Base-by-base conservation (phyloP, 2,113 vertebrate species). In the Vidua macroura region DNA sequence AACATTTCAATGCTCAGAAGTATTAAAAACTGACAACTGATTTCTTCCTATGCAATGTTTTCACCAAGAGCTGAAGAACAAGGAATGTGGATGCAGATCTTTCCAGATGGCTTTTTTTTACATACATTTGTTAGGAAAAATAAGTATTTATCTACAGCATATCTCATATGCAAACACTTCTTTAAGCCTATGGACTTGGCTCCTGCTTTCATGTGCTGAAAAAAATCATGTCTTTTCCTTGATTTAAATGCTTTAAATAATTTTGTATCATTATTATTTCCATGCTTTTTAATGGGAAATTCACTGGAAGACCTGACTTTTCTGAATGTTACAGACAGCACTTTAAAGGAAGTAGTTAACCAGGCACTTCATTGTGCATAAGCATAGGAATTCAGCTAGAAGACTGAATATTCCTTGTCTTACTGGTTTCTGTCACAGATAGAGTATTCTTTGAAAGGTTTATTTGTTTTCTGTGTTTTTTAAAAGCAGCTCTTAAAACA, bases 281-380 rank as follows among this genome's bases (percentile, higher is more conserved):
- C 30, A 13, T 86, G 48, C 44, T 39, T 88, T 86, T 66, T 55
- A 91, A 80, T 33, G 63, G 64, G 49, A 95, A 95, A 72, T 84
- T 91, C 30, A 64, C 35, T 11, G 19, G 73, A 33, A 89, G 93
- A 56, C 48, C 49, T 21, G 20, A 56, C 60, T 86, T 33, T 30
- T 97, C 89, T 95, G 73, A 87, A 44, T 78, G 31, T 15, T 77
- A 90, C 24, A 6, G 53, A 78, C 53, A 92, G 33, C n/a, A 66
- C 85, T 85, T 88, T 60, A 82, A 92, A 89, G 72, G 89, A 92
- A 91, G 78, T 85, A 92, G 86, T 97, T 95, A 95, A 90, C 75
- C 68, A 81, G 93, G 69, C 70, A 86, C 79, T 94, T 86, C 7
- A 5, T 83, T 91, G 93, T 86, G 80, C 64, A n/a, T 75, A 81